Base-by-base conservation (phyloP, 2,113 vertebrate species). In the Hydrolagus affinis region DNA sequence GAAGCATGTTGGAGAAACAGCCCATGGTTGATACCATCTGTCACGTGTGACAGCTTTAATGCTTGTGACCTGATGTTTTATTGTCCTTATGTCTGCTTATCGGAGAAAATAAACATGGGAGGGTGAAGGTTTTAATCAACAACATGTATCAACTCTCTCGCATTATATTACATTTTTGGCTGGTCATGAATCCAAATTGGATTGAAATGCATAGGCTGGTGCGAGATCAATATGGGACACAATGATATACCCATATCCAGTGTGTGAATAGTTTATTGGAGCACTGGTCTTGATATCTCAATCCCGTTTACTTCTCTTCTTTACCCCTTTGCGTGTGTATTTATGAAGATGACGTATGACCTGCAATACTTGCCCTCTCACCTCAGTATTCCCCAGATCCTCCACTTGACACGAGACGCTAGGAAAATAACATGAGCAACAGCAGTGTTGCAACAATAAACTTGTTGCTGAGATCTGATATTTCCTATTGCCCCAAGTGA, bases 21-120 rank as follows among this genome's bases (percentile, higher is more conserved):
- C 60, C 66, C 62, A 32, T 25, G 11, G 9, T 68, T 66, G 78
- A 25, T 83, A 32, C 28, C 62, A 83, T 83, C 78, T 83, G 78
- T 83, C 78, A 83, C 78, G 32, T 11, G 28, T 83, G 78, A 83
- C 78, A 83, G 60, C 30, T 66, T 83, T 83, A 83, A 83, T 19
- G 78, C 59, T n/a, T 66, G 78, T 83, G 59, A 83, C 78, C 78
- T 83, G 78, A 64, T 83, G 78, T 83, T 83, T 83, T 83, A 83
- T 83, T 83, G 32, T 83, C 23, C 28, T 28, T 83, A 66, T 83
- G 78, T 64, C 78, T 83, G 78, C 78, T 68, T 66, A 83, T 83
- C 66, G 60, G 78, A 32, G 60, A 68, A 83, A 83, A 66, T 83
- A 66, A 60, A 83, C 78, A 83, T 30, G 78, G 19, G 25, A 83